These are phyloP conservation scores for Indicator maculatus DNA, from an alignment of 2,113 vertebrate species.

Conservation along the genomic window DNA sequence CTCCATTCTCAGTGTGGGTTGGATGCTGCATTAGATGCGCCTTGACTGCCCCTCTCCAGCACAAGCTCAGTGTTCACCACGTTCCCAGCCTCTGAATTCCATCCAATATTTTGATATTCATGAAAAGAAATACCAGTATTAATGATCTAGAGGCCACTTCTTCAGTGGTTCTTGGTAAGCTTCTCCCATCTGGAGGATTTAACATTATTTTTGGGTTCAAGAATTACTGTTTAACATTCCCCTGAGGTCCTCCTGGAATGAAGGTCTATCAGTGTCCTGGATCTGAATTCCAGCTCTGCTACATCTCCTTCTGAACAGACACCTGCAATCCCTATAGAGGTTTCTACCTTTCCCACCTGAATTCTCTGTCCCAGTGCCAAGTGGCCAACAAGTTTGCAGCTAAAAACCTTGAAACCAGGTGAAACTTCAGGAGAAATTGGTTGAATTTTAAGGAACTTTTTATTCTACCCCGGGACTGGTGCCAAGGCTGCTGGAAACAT, in stretches of 20 bases:
- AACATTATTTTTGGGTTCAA: neutral
- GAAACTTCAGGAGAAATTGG: neutral
- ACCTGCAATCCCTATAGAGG: rapidly evolving
- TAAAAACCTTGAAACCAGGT: neutral
- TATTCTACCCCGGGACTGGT: neutral
- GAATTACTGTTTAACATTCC: neutral
- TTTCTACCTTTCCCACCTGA: neutral
- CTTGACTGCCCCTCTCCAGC: rapidly evolving
- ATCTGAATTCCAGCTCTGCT: rapidly evolving
- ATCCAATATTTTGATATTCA: neutral
- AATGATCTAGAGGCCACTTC: neutral
- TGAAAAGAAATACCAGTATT: neutral
- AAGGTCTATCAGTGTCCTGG: neutral
- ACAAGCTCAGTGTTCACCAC: neutral
- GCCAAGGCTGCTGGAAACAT: slow-evolving; percentile 38
- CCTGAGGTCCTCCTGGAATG: neutral
- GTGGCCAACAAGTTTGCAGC: neutral
- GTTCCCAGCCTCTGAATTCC: rapidly evolving
- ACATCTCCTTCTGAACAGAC: neutral
- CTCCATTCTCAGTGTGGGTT: neutral
- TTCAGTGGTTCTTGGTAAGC: neutral
- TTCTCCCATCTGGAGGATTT: neutral
- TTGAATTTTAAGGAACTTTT: slow-evolving; percentile 4
- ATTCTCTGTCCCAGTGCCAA: neutral
- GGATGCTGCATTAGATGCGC: neutral